Evolutionary conservation across 35 echinoderm and acorn worm genomes (phyloP).

Genomic region (Lytechinus pictus): DNA sequence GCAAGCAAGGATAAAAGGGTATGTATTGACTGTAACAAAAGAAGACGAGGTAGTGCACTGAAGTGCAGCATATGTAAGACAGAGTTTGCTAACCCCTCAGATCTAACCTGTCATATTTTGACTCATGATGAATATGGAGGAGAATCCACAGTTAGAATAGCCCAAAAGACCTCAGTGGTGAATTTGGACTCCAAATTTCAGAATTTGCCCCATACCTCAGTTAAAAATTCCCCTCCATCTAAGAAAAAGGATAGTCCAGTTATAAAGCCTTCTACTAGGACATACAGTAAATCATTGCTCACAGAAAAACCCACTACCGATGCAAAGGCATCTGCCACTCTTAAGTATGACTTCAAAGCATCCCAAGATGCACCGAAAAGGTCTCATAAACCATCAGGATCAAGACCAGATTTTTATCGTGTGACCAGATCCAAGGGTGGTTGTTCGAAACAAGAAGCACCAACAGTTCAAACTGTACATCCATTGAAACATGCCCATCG

Average conservation of each 20-base stretch:
- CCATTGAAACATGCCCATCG: not conserved
- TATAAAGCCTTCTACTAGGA: not conserved
- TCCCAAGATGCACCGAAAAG: no score
- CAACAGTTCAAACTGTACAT: not conserved
- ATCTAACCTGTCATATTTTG: not conserved
- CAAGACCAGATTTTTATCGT: not conserved
- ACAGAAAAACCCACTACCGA: not conserved
- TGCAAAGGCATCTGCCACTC: not conserved
- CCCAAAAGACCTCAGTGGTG: not conserved
- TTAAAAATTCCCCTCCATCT: not conserved
- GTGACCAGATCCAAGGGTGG: not conserved
- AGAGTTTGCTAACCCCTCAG: not conserved
- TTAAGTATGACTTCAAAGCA: no score
- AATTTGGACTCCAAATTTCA: not conserved
- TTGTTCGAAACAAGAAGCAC: not conserved
- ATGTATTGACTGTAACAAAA: not conserved
- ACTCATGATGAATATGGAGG: conserved; percentile 5
- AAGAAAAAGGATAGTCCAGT: not conserved
- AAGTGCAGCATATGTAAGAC: conserved; percentile 21
- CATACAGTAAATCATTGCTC: not conserved
- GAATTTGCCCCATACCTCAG: not conserved
- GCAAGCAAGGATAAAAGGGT: not conserved
- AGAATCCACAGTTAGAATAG: not conserved
- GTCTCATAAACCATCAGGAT: no score
- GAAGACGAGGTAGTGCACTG: not conserved